Base-by-base conservation (phyloP, 2,888 invertebrate genomes). In the Scaptomyza tumidula region DNA sequence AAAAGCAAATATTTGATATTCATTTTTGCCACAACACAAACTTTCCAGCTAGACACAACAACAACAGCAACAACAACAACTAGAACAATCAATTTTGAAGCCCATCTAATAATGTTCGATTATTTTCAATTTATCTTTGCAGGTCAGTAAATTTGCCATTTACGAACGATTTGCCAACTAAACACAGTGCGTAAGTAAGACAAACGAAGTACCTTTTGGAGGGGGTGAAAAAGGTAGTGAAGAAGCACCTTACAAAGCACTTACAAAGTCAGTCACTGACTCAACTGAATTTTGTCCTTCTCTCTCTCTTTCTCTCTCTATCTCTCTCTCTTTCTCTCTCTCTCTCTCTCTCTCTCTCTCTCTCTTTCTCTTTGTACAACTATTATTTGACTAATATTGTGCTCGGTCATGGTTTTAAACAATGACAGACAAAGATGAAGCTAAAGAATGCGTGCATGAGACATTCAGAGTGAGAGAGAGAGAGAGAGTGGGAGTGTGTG, bases 131-230 rank as follows among this genome's bases (percentile, higher is more conserved):
- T 71, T 75, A 56, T 79, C 75, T 64, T 78, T 81, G 56, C 78
- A 78, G 78, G 78, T 78, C 61, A 78, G 78, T 81, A 62, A 78
- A 75, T 54, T 73, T 39, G 39, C 46, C 48, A 71, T 16, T 16
- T 4, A 14, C 9, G 4, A 11, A 6, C 3, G 13, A 24, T 45
- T 27, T n/a, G 6, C 37, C 24, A 27, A 11, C 6, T 3, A 14
- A 39, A 39, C 11, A 10, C 11, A 10, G 14, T 58, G 58, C 49
- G 64, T 54, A 64, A 59, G 58, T 59, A 9, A 13, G 9, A 16
- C 9, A 41, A 41, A 29, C 29, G 11, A 53, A 10, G 41, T 10
- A 29, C n/a, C n/a, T 27, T 24, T 27, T 33, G 2, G 0, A 10
- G 35, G 48, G 1, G 2, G 14, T 29, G 27, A 7, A 10, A 27